Evolutionary conservation across 2,113 vertebrate species (phyloP).

Genomic region (Eudorcas thomsonii): DNA sequence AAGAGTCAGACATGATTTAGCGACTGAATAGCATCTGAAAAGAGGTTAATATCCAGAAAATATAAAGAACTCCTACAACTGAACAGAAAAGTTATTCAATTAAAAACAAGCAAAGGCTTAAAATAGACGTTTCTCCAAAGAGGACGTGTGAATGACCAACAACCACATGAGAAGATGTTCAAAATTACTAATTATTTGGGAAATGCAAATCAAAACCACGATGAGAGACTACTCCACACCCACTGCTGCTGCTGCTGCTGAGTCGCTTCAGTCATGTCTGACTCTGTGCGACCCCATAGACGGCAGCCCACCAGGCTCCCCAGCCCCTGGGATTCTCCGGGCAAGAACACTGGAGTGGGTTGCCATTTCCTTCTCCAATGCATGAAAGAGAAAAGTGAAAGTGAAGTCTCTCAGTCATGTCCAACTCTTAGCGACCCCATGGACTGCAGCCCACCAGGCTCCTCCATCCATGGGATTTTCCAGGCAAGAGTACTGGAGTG

Average conservation of each 20-base stretch:
- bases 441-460: no score
- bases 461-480: no score
- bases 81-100: not conserved
- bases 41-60: not conserved
- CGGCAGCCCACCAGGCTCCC: no score
- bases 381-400: no score
- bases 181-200: not conserved
- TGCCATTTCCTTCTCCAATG: no score
- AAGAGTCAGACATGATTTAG: not conserved
- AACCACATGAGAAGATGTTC: not conserved
- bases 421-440: fast-evolving
- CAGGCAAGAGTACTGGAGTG: no score
- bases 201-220: not conserved
- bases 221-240: not conserved
- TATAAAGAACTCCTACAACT: not conserved
- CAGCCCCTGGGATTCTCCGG: no score
- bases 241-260: not conserved
- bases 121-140: not conserved
- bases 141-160: not conserved
- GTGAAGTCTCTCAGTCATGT: no score
- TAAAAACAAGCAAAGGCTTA: not conserved
- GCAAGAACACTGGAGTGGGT: no score
- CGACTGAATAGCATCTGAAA: not conserved
- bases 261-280: no score
- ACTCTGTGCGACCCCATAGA: no score